Evolutionary conservation across 2,113 vertebrate genomes (phyloP).

Genomic region (Ailurus styani): DNA sequence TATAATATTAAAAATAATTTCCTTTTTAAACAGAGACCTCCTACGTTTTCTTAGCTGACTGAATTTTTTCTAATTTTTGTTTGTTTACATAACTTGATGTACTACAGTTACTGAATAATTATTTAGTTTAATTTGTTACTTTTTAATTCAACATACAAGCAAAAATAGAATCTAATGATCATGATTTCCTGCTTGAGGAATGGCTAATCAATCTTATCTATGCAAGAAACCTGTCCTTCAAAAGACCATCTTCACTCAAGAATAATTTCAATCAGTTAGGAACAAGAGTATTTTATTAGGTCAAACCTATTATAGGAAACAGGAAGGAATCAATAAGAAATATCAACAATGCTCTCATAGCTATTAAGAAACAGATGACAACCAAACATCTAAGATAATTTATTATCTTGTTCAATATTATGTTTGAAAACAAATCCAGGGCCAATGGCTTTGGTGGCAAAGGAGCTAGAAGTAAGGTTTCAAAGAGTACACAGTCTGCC

Average conservation of each 20-base stretch:
- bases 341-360: neutral
- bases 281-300: neutral
- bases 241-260: neutral
- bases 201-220: neutral
- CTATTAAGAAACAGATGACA: neutral
- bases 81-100: slow-evolving; percentile 12
- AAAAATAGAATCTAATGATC: neutral
- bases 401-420: neutral
- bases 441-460: neutral
- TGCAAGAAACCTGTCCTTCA: neutral
- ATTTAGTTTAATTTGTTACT: neutral
- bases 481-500: neutral
- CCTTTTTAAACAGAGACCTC: neutral
- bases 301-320: neutral
- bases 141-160: neutral
- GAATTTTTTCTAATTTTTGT: neutral
- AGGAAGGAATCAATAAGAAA: neutral
- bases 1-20: neutral
- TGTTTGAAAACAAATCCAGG: neutral
- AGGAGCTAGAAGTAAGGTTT: neutral
- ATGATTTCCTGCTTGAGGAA: neutral
- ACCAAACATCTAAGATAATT: neutral
- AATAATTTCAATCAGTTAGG: neutral
- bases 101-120: neutral
- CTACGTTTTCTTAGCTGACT: neutral